Evolutionary conservation across 2,888 invertebrate species (phyloP).

Genomic region (Epirrhoe tristata): DNA sequence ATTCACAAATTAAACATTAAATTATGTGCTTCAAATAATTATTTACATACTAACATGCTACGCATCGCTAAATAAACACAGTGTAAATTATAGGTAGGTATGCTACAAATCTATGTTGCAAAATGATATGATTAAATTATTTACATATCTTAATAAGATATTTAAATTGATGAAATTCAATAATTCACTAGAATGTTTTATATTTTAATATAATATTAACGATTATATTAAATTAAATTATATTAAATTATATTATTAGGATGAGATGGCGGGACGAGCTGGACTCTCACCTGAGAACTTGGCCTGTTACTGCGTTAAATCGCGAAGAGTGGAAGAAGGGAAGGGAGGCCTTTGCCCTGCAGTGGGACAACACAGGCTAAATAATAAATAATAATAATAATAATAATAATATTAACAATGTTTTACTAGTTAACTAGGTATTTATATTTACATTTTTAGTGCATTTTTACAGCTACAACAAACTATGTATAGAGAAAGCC

Average conservation of each 20-base stretch:
- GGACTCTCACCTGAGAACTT: no score
- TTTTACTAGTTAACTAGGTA: not conserved
- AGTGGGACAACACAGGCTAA: no score
- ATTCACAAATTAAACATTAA: slow-evolving; percentile 15
- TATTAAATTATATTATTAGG: no score
- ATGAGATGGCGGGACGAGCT: no score
- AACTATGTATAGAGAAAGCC: not conserved
- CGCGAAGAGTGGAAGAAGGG: no score
- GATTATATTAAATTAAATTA: no score
- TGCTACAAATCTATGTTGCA: not conserved
- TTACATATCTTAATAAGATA: not conserved
- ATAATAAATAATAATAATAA: no score
- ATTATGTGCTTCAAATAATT: slow-evolving; percentile 20
- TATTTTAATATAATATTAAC: slow-evolving; percentile 1
- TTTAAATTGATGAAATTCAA: not conserved
- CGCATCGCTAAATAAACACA: slow-evolving; percentile 34
- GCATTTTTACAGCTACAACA: not conserved
- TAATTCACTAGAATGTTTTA: not conserved
- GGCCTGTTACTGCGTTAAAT: no score
- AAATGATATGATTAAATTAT: slow-evolving; percentile 11
- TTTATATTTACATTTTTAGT: slow-evolving; percentile 7
- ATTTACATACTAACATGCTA: slow-evolving; percentile 41
- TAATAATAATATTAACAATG: not conserved
- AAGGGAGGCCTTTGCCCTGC: no score
- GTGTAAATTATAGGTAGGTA: slow-evolving; percentile 36